These are phyloP conservation scores for Leucophenga varia DNA, from an alignment of 1,140 invertebrate genomes.

Conservation along the genomic window DNA sequence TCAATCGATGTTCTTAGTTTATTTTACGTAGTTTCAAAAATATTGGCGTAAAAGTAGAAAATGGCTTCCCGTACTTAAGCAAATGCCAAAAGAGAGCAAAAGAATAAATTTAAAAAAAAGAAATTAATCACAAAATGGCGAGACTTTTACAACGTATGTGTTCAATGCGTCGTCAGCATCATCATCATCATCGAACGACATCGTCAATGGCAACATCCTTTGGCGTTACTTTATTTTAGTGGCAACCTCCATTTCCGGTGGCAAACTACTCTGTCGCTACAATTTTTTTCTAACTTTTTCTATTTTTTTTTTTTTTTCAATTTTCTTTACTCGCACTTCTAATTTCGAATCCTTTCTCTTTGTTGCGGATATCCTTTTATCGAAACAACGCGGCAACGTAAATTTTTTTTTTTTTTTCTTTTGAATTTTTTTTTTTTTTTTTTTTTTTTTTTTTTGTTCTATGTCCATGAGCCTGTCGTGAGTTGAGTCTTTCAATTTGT, in stretches of 20 bases:
- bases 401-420: background rate
- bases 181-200: too few species aligned
- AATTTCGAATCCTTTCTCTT: slow-evolving; percentile 47
- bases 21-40: too few species aligned
- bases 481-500: background rate
- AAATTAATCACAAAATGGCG: too few species aligned
- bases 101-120: too few species aligned
- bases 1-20: too few species aligned
- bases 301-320: slow-evolving; percentile 12
- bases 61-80: too few species aligned
- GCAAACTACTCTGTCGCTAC: slow-evolving; percentile 40
- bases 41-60: too few species aligned
- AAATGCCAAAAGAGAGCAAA: too few species aligned
- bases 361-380: slow-evolving; percentile 50
- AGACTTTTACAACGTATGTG: too few species aligned
- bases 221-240: slow-evolving; percentile 17
- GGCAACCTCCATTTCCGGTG: slow-evolving; percentile 49
- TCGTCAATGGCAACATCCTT: too few species aligned
- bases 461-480: background rate
- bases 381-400: slow-evolving; percentile 32
- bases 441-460: slow-evolving; percentile 12
- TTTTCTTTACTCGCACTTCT: slow-evolving; percentile 7
- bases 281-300: slow-evolving; percentile 21
- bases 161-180: too few species aligned
- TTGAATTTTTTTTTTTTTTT: background rate